These are phyloP conservation scores for Acrocyrtus sp. DNA, from an alignment of 2,888 invertebrate species.

Conservation along the genomic window DNA sequence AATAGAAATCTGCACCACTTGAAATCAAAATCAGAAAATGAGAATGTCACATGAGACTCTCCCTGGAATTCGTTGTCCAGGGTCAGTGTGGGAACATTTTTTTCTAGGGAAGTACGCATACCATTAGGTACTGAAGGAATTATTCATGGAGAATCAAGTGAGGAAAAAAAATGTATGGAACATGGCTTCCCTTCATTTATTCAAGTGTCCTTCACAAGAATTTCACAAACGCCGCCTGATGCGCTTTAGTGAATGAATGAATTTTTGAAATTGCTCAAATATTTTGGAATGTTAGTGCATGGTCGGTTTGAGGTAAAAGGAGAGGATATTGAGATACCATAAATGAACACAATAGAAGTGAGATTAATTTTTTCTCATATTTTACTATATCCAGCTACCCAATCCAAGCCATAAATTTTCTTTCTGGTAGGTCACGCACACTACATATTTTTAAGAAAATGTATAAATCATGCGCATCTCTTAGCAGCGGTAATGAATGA, in stretches of 20 bases:
- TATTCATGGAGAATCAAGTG: too few relatives aligned
- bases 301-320: slow-evolving; percentile 14
- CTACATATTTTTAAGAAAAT: background rate
- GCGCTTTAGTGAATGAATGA: background rate
- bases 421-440: slow-evolving; percentile 28
- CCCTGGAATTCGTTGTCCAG: slow-evolving; percentile 20
- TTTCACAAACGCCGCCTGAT: slow-evolving; percentile 27
- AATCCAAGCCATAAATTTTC: slow-evolving; percentile 13
- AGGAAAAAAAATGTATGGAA: too few relatives aligned
- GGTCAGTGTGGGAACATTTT: slow-evolving; percentile 40
- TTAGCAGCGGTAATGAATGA: slow-evolving; percentile 9
- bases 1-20: too few relatives aligned
- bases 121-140: too few relatives aligned
- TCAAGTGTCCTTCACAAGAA: slow-evolving; percentile 26
- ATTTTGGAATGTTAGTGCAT: slow-evolving; percentile 14
- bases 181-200: too few relatives aligned
- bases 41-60: too few relatives aligned
- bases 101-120: background rate
- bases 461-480: background rate
- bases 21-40: too few relatives aligned
- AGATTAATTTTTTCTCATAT: background rate
- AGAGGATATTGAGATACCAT: background rate
- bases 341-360: too few relatives aligned
- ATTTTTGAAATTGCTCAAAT: slow-evolving; percentile 21
- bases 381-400: background rate